phyloP scores from a whole-genome alignment of 2,888 invertebrate species.

The Agrochola lota region DNA sequence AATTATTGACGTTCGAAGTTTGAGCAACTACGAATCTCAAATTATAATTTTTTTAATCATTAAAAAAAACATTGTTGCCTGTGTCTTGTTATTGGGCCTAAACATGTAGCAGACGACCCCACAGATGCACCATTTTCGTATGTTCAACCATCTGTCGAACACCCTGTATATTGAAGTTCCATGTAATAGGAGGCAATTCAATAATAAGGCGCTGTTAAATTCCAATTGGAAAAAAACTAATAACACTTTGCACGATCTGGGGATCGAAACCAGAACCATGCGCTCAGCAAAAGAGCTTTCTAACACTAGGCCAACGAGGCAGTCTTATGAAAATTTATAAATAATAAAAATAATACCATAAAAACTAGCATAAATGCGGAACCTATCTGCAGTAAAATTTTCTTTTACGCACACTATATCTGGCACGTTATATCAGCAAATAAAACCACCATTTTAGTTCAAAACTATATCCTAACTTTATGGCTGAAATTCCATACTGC shows the following conservation, averaged over 20 bases:
- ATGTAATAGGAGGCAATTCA: neutral
- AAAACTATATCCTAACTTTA: constrained; percentile 34
- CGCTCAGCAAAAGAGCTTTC: no score
- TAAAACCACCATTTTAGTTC: constrained; percentile 16
- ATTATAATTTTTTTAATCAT: no score
- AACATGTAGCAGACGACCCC: no score
- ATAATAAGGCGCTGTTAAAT: neutral
- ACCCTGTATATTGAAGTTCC: neutral
- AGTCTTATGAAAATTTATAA: neutral
- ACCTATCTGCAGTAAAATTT: constrained; percentile 30
- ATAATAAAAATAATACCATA: neutral
- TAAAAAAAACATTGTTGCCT: no score
- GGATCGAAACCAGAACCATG: neutral
- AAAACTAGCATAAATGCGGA: neutral
- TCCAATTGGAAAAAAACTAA: neutral
- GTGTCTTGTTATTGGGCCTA: no score
- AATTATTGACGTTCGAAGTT: no score
- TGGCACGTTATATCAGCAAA: constrained; percentile 9
- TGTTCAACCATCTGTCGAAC: no score
- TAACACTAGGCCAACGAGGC: neutral
- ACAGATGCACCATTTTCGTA: no score
- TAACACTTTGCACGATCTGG: neutral
- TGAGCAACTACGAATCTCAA: no score
- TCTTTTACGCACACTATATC: constrained; percentile 21
- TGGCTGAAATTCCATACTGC: constrained; percentile 16